Conservation (phyloP, 2,888 invertebrate species). For the Ichneumon xanthorius region DNA sequence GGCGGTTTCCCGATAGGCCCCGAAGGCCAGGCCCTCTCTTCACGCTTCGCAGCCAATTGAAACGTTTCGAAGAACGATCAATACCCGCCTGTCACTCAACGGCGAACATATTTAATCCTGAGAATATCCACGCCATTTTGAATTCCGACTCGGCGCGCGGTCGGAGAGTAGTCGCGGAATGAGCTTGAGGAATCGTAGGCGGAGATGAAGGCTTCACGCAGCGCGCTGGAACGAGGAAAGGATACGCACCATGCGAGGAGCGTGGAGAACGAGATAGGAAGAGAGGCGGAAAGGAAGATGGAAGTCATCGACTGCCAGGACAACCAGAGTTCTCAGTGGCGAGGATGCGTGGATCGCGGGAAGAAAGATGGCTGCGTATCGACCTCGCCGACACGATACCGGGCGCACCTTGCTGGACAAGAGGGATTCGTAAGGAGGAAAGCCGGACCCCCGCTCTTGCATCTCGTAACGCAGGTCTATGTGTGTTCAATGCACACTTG, state of each 20-base stretch:
- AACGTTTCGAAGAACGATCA: constrained; percentile 80
- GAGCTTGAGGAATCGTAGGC: constrained; percentile 84
- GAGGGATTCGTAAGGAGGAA: constrained; percentile 36
- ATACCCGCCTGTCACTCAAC: constrained; percentile 79
- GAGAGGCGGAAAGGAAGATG: constrained; percentile 59
- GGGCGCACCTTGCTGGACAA: constrained; percentile 59
- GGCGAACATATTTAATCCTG: constrained; percentile 22
- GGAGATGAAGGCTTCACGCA: constrained; percentile 83
- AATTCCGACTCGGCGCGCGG: constrained; percentile 75
- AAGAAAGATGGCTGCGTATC: constrained; percentile 67
- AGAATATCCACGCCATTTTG: constrained; percentile 79
- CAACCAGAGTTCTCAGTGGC: constrained; percentile 38
- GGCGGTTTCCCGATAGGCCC: constrained; percentile 46
- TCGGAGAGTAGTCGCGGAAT: constrained; percentile 64
- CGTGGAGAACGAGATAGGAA: constrained; percentile 73
- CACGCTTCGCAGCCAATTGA: constrained; percentile 78
- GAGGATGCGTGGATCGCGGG: constrained; percentile 19
- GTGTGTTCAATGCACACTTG: constrained; percentile 70
- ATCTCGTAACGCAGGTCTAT: constrained; percentile 40
- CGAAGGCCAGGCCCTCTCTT: constrained; percentile 49
- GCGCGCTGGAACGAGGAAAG: constrained; percentile 58
- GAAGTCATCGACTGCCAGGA: constrained; percentile 69
- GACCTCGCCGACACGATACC: constrained; percentile 59
- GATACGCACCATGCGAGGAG: constrained; percentile 58
- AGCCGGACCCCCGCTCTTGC: constrained; percentile 37